Evolutionary conservation across 2,888 invertebrate species (phyloP), one percentile per base, ranked within the genome.

Genomic region (Ichneumon xanthorius): DNA sequence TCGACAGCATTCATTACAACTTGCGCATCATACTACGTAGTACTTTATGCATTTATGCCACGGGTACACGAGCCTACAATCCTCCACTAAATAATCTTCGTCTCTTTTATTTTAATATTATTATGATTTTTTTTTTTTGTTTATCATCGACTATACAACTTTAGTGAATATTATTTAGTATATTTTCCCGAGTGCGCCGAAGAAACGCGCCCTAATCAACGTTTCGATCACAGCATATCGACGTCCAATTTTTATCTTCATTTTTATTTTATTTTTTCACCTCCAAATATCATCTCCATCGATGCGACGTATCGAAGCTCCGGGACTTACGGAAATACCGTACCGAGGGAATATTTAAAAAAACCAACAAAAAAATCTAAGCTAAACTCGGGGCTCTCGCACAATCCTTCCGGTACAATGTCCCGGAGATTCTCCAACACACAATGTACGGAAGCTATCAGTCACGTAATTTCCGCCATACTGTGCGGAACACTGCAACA

Each of bases 81-180:
- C 26, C 6, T 70, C 61, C 16, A 61, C 58, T 71, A 73, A 67
- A 78, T 45, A 71, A 80, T 75, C 55, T 48, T 77, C 55, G 78
- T 22, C 48, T 9, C 58, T 14, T 26, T 58, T 26, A 22, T 30
- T 16, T 30, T 30, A 37, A 5, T 14, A 7, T 26, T 26, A 53
- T 19, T 53, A 19, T 53, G n/a, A 16, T 16, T 11, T 33, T 26
- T 53, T 65, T 14, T 9, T 22, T 26, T 53, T 65, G 77, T 71
- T 77, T 82, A 81, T 81, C 80, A 68, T 84, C 81, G 78, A 70
- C 85, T 81, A 81, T 81, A 85, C 85, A 81, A 80, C 40, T 80
- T 80, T 71, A 71, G 48, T 84, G 53, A 77, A 77, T 72, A 73
- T 67, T 75, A 22, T 55, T 50, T 61, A 45, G n/a, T 77, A 45